Evolutionary conservation across 2,888 invertebrate genomes (phyloP).

Genomic region (Eumerus sabulonum): DNA sequence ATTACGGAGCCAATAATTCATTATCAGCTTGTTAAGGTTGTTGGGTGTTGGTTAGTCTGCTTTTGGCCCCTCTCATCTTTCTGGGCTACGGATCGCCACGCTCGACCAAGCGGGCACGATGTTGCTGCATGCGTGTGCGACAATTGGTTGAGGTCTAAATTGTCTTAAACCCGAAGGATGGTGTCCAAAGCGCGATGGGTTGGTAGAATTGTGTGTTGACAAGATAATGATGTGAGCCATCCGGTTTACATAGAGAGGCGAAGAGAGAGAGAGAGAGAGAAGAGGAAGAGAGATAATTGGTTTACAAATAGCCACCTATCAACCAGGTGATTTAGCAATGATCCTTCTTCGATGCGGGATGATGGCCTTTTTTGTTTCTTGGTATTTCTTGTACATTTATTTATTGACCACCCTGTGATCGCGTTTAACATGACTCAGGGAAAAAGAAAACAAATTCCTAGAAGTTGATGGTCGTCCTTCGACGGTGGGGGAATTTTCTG

Average conservation of each 20-base stretch:
- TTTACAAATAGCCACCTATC: constrained; percentile 68
- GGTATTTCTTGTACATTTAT: constrained; percentile 17
- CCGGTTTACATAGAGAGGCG: constrained; percentile 49
- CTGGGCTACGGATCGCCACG: too few species aligned
- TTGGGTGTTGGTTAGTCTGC: constrained; percentile 17
- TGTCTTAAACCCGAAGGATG: constrained; percentile 43
- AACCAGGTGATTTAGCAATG: constrained; percentile 68
- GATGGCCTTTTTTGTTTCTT: neutral
- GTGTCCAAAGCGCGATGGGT: constrained; percentile 10
- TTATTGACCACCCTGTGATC: constrained; percentile 44
- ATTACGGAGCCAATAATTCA: constrained; percentile 67
- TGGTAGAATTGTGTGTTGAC: constrained; percentile 64
- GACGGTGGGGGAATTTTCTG: constrained; percentile 24
- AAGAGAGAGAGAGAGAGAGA: too few species aligned
- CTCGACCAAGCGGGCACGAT: neutral
- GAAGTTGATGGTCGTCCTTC: constrained; percentile 30
- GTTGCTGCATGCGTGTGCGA: constrained; percentile 48
- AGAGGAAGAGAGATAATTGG: constrained; percentile 52
- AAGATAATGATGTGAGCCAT: constrained; percentile 68
- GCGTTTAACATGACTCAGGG: constrained; percentile 41
- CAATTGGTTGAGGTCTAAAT: constrained; percentile 68
- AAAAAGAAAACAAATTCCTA: constrained; percentile 13
- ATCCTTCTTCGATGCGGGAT: constrained; percentile 31
- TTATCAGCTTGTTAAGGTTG: constrained; percentile 66
- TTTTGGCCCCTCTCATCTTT: constrained; percentile 1